phyloP scores from a whole-genome alignment of 2,113 vertebrate genomes.

The Thunnus maccoyii region DNA sequence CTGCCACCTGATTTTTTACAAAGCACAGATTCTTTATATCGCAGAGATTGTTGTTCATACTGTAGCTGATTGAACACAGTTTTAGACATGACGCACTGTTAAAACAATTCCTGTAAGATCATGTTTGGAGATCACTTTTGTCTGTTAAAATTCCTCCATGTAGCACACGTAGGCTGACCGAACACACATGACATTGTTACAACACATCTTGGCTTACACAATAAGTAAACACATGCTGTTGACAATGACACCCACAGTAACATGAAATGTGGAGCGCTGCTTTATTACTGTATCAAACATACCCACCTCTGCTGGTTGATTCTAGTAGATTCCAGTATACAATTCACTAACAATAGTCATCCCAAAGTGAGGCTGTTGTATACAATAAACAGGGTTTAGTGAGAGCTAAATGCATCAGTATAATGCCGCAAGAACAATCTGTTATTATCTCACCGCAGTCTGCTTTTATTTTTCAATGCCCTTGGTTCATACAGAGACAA shows the following conservation, averaged over 20 bases:
- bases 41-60: no score
- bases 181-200: neutral
- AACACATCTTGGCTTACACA: neutral
- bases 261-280: constrained; percentile 84
- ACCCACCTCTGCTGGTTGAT: constrained; percentile 55
- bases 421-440: constrained; percentile 66
- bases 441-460: constrained; percentile 66
- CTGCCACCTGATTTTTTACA: neutral
- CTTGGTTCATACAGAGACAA: constrained; percentile 78
- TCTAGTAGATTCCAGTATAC: constrained; percentile 50
- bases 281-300: constrained; percentile 74
- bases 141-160: no score
- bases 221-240: constrained; percentile 28
- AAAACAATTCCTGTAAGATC: neutral
- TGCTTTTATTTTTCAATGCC: constrained; percentile 71
- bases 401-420: constrained; percentile 56
- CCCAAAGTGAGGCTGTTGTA: constrained; percentile 51
- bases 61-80: no score
- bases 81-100: neutral
- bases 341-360: constrained; percentile 48
- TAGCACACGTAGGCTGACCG: neutral
- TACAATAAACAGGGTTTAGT: constrained; percentile 65
- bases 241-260: constrained; percentile 43
- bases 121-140: no score
- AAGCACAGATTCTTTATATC: neutral